Percentiles rank a stretch among this genome's conserved stretches.
phyloP scores from a whole-genome alignment of 1,140 invertebrate genomes.

The Papilio helenus region DNA sequence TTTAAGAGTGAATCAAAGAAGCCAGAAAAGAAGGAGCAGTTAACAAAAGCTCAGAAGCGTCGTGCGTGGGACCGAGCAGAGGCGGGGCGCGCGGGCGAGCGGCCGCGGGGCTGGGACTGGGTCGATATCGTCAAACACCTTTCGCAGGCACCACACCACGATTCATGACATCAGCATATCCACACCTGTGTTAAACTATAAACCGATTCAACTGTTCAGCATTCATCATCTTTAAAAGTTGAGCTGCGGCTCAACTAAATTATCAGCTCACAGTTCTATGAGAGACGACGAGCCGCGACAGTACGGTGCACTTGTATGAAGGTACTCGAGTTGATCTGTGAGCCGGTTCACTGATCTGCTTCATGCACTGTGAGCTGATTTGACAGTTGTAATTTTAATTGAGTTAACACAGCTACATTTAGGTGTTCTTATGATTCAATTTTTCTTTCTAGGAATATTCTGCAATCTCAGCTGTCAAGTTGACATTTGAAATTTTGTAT shows the following conservation, averaged over 20 bases:
- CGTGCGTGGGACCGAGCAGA: constrained; percentile 93
- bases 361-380: too few species aligned
- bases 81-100: constrained; percentile 91
- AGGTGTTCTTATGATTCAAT: neutral
- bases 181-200: too few species aligned
- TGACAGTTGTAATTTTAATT: too few species aligned
- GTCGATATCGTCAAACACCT: constrained; percentile 97
- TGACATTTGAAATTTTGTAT: neutral
- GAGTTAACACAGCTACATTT: too few species aligned
- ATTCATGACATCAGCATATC: constrained; percentile 58
- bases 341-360: too few species aligned
- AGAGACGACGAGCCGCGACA: too few species aligned
- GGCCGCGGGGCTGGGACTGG: constrained; percentile 96
- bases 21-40: constrained; percentile 90
- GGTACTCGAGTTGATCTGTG: too few species aligned
- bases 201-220: too few species aligned
- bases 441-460: neutral
- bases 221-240: too few species aligned
- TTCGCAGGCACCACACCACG: constrained; percentile 86
- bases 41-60: constrained; percentile 96
- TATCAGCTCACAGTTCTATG: too few species aligned
- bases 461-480: constrained; percentile 4
- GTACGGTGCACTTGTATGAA: too few species aligned
- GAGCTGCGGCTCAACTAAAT: too few species aligned
- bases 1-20: constrained; percentile 81